These are phyloP conservation scores for Xerus inauris DNA, from an alignment of 2,113 vertebrate species.

Conservation along the genomic window DNA sequence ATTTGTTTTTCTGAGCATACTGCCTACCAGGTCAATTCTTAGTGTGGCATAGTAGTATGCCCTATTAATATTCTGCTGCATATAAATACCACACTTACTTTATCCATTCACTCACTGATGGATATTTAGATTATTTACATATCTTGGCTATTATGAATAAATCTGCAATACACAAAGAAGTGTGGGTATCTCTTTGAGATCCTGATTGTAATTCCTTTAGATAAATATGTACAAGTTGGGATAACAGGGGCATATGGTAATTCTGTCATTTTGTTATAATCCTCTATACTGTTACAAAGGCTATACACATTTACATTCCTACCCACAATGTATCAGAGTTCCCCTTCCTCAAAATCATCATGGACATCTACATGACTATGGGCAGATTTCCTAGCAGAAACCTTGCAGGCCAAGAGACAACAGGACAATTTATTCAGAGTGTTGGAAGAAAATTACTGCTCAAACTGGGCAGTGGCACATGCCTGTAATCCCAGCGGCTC, in stretches of 20 bases:
- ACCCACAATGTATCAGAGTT: too few relatives aligned
- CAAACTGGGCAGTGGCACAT: too few relatives aligned
- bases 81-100: background rate
- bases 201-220: background rate
- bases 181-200: background rate
- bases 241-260: background rate
- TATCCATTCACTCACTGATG: background rate
- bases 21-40: background rate
- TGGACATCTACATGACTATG: too few relatives aligned
- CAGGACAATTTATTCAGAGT: too few relatives aligned
- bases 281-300: too few relatives aligned
- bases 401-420: too few relatives aligned
- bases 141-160: background rate
- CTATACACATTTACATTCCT: background rate
- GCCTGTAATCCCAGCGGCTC: too few relatives aligned
- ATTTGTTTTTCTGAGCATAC: background rate
- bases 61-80: background rate
- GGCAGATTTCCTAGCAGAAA: too few relatives aligned
- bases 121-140: background rate
- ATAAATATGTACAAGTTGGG: background rate
- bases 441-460: too few relatives aligned
- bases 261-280: background rate
- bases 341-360: too few relatives aligned
- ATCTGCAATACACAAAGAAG: too few relatives aligned
- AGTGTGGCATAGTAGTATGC: background rate